Conservation (phyloP, 2,113 vertebrate species). For the Centropus unirufus region DNA sequence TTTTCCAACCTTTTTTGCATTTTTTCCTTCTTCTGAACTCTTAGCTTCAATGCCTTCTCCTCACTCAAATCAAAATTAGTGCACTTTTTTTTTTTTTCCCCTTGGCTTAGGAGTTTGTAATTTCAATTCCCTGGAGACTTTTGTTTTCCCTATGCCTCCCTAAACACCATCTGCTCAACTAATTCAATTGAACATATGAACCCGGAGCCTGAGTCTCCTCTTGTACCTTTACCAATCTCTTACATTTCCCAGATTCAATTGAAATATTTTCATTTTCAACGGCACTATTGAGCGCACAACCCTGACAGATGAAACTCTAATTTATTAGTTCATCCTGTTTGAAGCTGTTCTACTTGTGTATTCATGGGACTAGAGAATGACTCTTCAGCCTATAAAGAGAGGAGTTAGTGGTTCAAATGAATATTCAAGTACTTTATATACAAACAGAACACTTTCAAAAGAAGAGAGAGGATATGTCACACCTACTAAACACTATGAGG, state of each 20-base stretch:
- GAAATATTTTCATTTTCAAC: background rate
- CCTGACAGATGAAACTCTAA: background rate
- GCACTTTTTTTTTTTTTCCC: background rate
- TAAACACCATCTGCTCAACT: conserved; percentile 12
- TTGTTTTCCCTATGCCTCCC: background rate
- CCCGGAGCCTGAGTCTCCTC: background rate
- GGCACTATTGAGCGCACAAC: background rate
- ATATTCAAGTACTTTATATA: background rate
- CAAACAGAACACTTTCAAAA: background rate
- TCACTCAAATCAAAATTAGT: background rate
- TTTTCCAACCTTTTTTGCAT: background rate
- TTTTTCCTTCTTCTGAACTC: background rate
- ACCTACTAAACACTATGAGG: background rate
- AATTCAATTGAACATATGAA: background rate
- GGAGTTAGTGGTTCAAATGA: background rate
- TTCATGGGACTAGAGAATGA: background rate
- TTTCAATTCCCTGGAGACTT: background rate
- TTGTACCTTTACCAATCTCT: background rate
- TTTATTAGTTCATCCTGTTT: background rate
- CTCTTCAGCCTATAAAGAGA: background rate
- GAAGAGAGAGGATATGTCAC: background rate
- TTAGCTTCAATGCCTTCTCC: background rate
- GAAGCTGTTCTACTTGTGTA: background rate
- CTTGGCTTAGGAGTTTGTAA: background rate
- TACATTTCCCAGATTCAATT: background rate